Percentiles rank a stretch among this genome's conserved stretches.
Conservation (phyloP, 2,888 invertebrate species). For the Drosophila borealis region DNA sequence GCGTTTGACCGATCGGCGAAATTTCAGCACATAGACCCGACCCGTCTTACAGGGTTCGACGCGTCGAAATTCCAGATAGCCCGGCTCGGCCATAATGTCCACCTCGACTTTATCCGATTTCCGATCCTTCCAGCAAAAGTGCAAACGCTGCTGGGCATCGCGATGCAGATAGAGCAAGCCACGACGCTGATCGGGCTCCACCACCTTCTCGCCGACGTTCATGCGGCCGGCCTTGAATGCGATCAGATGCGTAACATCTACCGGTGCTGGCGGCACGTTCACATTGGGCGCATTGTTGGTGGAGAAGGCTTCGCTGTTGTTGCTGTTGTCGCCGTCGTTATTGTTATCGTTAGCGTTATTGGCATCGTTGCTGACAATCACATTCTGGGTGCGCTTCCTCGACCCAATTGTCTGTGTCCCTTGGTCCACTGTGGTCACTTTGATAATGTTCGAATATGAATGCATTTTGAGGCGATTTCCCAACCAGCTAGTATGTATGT, state of each 20-base stretch:
- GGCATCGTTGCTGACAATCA: no score
- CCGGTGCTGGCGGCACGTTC: background rate
- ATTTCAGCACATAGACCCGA: conserved; percentile 96
- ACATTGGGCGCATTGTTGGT: accelerated
- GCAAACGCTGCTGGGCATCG: conserved; percentile 97
- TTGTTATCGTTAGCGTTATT: no score
- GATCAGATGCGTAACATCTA: conserved; percentile 88
- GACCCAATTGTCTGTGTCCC: background rate
- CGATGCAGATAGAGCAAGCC: conserved; percentile 97
- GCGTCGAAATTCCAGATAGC: conserved; percentile 97
- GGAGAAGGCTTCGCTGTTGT: background rate
- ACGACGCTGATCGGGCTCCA: conserved; percentile 96
- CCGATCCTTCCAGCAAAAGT: conserved; percentile 99
- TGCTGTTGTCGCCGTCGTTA: background rate
- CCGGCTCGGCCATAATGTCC: conserved; percentile 98
- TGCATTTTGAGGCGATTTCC: background rate
- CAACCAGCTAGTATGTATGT: conserved; percentile 21
- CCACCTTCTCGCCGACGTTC: conserved; percentile 94
- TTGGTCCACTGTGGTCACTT: background rate
- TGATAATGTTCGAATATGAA: background rate
- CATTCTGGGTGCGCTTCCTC: no score
- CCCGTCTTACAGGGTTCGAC: conserved; percentile 98
- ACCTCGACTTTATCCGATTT: conserved; percentile 93
- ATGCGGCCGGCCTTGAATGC: conserved; percentile 98
- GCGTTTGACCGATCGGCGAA: conserved; percentile 95